Percentiles rank a stretch among this genome's conserved stretches.
Conservation (phyloP, 2,888 invertebrate species). For the Conistra vaccinii region DNA sequence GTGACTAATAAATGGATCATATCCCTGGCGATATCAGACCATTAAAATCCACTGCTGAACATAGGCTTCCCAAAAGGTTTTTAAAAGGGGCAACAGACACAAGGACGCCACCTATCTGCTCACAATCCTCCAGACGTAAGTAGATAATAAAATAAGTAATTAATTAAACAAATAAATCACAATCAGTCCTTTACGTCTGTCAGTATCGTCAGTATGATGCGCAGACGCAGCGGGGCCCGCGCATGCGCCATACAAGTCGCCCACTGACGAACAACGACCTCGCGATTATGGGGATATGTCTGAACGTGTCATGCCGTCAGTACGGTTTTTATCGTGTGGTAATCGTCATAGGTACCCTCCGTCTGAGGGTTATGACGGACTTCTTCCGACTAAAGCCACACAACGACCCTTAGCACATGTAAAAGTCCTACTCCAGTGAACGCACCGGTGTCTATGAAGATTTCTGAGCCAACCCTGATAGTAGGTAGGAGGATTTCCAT, state of each 20-base stretch:
- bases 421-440: neutral
- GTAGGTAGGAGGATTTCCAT: no score
- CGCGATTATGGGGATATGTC: slow-evolving; percentile 56
- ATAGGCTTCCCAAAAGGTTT: neutral
- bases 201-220: slow-evolving; percentile 29
- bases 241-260: slow-evolving; percentile 60
- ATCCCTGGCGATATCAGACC: neutral
- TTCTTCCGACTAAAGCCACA: neutral
- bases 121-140: neutral
- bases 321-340: neutral
- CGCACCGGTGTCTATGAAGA: neutral
- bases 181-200: slow-evolving; percentile 39
- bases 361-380: neutral
- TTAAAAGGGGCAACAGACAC: neutral
- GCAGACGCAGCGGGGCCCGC: slow-evolving; percentile 58
- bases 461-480: no score
- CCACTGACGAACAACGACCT: slow-evolving; percentile 62
- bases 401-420: neutral
- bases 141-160: slow-evolving; percentile 27
- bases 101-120: neutral
- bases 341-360: neutral
- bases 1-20: neutral
- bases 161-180: slow-evolving; percentile 38
- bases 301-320: slow-evolving; percentile 45
- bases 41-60: neutral